These are phyloP conservation scores for Oopsacas minuta DNA, from an alignment of 37 sponge, comb jelly and placozoan species.

Conservation along the genomic window DNA sequence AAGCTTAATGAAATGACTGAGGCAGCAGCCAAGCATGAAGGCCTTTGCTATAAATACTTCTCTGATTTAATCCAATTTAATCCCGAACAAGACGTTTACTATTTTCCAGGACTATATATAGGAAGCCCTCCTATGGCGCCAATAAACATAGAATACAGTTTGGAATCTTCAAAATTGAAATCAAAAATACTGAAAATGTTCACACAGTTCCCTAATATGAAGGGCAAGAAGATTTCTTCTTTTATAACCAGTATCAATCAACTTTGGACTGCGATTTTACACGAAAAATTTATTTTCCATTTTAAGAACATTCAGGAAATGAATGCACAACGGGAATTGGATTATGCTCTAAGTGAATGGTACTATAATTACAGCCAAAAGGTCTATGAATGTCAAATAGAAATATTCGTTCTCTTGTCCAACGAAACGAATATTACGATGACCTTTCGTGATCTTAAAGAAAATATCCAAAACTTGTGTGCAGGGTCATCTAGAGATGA, in stretches of 20 bases:
- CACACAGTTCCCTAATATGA: background rate
- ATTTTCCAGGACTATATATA: background rate
- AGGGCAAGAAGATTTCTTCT: background rate
- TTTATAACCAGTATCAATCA: background rate
- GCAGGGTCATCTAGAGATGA: background rate
- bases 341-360: background rate
- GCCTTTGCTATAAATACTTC: background rate
- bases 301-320: slow-evolving; percentile 13
- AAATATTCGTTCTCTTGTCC: background rate
- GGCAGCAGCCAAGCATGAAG: slow-evolving; percentile 24
- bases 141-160: background rate
- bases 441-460: background rate
- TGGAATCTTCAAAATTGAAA: background rate
- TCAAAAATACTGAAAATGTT: background rate
- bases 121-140: slow-evolving; percentile 21
- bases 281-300: slow-evolving; percentile 13
- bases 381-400: background rate
- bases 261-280: slow-evolving; percentile 13
- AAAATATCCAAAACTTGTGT: background rate
- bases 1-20: slow-evolving; percentile 21
- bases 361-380: background rate
- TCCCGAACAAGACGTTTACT: background rate
- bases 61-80: slow-evolving; percentile 11
- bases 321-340: background rate
- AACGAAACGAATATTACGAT: background rate